phyloP scores from a whole-genome alignment of 2,797 vertebrate species.

The Morus bassanus region DNA sequence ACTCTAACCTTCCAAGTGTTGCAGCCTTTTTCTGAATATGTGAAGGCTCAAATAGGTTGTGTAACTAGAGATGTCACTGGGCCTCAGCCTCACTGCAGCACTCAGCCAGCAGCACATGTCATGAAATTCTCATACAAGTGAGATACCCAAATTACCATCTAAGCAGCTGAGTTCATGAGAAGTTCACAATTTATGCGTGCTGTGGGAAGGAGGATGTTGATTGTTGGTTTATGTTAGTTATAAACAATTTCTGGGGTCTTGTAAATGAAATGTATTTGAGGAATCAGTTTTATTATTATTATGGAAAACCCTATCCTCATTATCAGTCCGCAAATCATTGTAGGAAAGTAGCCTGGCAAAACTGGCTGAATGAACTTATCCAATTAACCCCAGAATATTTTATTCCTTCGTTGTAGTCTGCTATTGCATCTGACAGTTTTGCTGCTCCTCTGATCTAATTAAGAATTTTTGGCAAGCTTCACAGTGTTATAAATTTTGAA shows the following conservation, averaged over 20 bases:
- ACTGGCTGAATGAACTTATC: slow-evolving; percentile 66
- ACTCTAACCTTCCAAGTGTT: not conserved
- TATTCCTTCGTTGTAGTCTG: slow-evolving; percentile 58
- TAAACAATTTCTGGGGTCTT: not conserved
- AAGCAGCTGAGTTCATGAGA: not conserved
- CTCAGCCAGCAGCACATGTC: not conserved
- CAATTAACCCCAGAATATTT: slow-evolving; percentile 70
- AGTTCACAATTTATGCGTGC: not conserved
- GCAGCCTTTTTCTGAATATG: not conserved
- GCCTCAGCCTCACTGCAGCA: not conserved
- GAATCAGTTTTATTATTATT: slow-evolving; percentile 61
- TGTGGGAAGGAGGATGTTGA: not conserved
- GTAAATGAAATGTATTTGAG: slow-evolving; percentile 14
- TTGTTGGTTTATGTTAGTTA: slow-evolving; percentile 9
- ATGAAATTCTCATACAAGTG: not conserved
- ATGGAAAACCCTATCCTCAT: slow-evolving; percentile 49
- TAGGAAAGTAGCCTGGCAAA: slow-evolving; percentile 64
- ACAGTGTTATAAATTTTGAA: slow-evolving; percentile 50
- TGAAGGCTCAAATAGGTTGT: not conserved
- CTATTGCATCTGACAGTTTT: slow-evolving; percentile 59
- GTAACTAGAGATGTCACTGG: not conserved
- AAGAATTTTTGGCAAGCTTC: slow-evolving; percentile 61
- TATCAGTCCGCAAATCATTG: slow-evolving; percentile 59
- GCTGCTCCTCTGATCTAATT: slow-evolving; percentile 58
- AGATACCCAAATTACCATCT: not conserved